phyloP scores from a whole-genome alignment of 2,113 vertebrate genomes.

The human region GRCh38 chrX:118409501-118410000 shows the following conservation, averaged over 20 bases:
- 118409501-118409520: conserved; percentile 99
- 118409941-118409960: conserved; percentile 43
- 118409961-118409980: conserved; percentile 20
- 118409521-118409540: conserved; percentile 94
- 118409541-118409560: conserved; percentile 97
- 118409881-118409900: conserved; percentile 30
- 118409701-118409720: conserved; percentile 25
- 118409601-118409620: conserved; percentile 99
- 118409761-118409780: background rate
- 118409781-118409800: conserved; percentile 3
- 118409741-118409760: conserved; percentile 24
- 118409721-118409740: background rate
- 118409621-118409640: conserved; percentile 91
- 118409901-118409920: conserved; percentile 9
- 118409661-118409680: conserved; percentile 19
- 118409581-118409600: conserved; percentile 98
- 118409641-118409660: conserved; percentile 3
- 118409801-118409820: conserved; percentile 22
- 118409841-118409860: conserved; percentile 30
- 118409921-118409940: conserved; percentile 32
- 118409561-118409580: conserved; percentile 99
- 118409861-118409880: background rate
- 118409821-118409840: background rate
- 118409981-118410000: conserved; percentile 38
- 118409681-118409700: background rate